Conservation (phyloP, 1,140 invertebrate genomes). For the Apis laboriosa region DNA sequence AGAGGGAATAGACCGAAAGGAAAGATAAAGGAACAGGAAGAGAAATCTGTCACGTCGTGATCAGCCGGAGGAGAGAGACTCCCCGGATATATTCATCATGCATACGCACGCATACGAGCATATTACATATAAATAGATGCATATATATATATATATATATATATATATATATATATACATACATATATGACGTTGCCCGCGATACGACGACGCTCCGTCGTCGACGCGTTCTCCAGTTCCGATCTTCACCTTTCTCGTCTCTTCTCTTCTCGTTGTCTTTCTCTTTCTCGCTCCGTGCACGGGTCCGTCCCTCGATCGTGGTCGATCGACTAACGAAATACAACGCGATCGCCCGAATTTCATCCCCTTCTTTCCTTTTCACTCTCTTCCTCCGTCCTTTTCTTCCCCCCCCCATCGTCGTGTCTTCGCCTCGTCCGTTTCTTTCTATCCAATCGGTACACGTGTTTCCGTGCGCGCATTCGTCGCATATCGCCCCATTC, state of each 20-base stretch:
- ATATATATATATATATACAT: too few species aligned
- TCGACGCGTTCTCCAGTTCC: conserved; percentile 24
- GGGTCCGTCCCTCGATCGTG: too few species aligned
- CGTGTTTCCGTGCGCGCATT: too few species aligned
- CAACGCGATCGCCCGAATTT: too few species aligned
- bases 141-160: conserved; percentile 9
- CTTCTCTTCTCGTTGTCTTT: background rate
- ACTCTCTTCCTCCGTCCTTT: too few species aligned
- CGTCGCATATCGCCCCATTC: background rate
- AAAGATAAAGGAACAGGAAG: conserved; percentile 48
- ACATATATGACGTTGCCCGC: conserved; percentile 46
- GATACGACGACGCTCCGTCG: background rate
- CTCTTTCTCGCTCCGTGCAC: background rate
- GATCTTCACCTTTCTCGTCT: background rate
- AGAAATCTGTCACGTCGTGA: conserved; percentile 48
- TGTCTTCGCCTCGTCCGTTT: too few species aligned
- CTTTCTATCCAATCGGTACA: too few species aligned
- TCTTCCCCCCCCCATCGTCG: too few species aligned
- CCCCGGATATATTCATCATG: conserved; percentile 59
- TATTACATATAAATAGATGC: conserved; percentile 50
- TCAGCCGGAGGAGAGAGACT: conserved; percentile 46
- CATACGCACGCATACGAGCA: conserved; percentile 48
- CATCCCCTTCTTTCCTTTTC: too few species aligned
- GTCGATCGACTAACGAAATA: too few species aligned
- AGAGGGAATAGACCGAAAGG: conserved; percentile 8